Evolutionary conservation across 2,797 vertebrate genomes (phyloP).

Genomic region (Lemur catta): DNA sequence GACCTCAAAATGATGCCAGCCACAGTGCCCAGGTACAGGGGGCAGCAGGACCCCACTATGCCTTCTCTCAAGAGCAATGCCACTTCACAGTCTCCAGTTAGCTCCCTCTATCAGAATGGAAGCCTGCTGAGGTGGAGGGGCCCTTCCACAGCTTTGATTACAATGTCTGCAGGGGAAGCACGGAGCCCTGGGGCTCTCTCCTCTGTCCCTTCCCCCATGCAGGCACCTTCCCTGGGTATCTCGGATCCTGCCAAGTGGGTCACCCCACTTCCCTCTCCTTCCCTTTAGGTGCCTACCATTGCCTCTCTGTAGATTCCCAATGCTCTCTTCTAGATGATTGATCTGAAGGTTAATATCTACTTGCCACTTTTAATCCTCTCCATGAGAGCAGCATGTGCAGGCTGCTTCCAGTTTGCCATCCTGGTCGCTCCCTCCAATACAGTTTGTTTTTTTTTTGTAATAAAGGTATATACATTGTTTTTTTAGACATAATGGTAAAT

Average conservation of each 20-base stretch:
- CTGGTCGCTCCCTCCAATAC: not conserved
- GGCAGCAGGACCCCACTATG: not conserved
- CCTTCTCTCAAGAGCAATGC: not conserved
- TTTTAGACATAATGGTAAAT: not conserved
- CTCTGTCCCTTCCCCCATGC: not conserved
- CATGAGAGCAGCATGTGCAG: not conserved
- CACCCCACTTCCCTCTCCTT: not conserved
- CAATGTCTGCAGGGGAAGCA: not conserved
- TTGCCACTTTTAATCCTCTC: not conserved
- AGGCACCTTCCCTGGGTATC: not conserved
- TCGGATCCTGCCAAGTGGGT: not conserved
- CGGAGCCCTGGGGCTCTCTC: not conserved
- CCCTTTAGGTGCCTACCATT: not conserved
- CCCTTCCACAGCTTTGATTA: not conserved
- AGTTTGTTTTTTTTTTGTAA: not conserved
- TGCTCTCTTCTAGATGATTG: not conserved
- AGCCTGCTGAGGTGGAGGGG: not conserved
- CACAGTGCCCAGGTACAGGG: not conserved
- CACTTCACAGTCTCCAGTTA: not conserved
- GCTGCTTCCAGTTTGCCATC: not conserved
- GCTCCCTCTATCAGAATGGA: not conserved
- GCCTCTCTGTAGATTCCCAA: not conserved
- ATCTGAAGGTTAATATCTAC: not conserved
- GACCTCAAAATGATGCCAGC: not conserved
- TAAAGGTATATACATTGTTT: not conserved